A percentile compares a stretch with the other conserved stretches of the same genome.
Conservation (phyloP, 2,113 vertebrate species). For the Dinomys branickii region DNA sequence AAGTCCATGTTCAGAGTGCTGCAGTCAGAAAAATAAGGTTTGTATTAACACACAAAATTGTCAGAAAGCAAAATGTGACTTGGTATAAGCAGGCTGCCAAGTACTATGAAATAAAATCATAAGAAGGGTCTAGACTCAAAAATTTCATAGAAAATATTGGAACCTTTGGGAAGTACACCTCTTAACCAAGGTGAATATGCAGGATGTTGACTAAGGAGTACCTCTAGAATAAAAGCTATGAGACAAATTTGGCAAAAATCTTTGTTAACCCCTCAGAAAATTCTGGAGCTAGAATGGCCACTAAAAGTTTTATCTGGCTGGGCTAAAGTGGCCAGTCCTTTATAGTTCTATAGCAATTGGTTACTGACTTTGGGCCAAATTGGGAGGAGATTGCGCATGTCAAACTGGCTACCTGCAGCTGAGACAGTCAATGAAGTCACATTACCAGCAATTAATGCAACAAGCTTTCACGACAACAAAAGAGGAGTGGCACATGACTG, state of each 20-base stretch:
- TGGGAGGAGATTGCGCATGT: background rate
- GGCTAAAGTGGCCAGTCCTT: background rate
- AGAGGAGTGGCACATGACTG: background rate
- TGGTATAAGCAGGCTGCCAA: slow-evolving; percentile 25
- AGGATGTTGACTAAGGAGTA: slow-evolving; percentile 37
- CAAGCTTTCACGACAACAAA: background rate
- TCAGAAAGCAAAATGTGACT: background rate
- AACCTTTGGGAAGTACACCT: background rate
- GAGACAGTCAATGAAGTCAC: background rate
- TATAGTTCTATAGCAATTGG: background rate
- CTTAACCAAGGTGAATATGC: background rate
- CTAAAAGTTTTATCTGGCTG: background rate
- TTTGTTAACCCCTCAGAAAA: background rate
- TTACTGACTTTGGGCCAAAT: background rate
- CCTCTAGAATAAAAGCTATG: background rate
- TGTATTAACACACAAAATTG: background rate
- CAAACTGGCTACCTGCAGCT: background rate
- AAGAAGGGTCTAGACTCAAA: background rate
- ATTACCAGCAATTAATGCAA: background rate
- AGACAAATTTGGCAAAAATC: background rate
- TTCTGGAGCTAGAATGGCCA: background rate
- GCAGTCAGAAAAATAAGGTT: slow-evolving; percentile 30
- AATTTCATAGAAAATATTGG: background rate
- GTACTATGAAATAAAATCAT: background rate
- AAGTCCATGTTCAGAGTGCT: slow-evolving; percentile 8